Conservation (phyloP, 2,888 invertebrate genomes). For the Pherbina coryleti region DNA sequence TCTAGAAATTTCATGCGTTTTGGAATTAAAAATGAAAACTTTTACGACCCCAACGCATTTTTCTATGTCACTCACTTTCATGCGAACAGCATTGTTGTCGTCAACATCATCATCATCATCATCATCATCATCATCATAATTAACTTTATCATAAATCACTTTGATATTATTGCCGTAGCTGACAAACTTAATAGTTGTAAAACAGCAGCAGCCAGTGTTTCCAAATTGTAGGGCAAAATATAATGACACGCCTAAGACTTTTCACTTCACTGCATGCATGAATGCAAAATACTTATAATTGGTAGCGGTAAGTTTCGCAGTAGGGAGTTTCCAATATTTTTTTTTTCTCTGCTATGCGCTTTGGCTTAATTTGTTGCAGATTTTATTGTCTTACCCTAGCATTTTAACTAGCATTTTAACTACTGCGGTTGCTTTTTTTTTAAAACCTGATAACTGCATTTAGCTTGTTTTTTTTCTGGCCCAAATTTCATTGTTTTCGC, state of each 20-base stretch:
- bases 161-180: background rate
- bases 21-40: background rate
- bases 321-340: background rate
- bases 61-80: slow-evolving; percentile 18
- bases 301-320: background rate
- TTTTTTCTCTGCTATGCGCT: background rate
- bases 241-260: background rate
- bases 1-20: background rate
- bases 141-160: background rate
- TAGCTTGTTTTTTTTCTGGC: background rate
- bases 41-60: slow-evolving; percentile 5
- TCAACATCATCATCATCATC: background rate
- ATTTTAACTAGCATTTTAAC: too few relatives aligned
- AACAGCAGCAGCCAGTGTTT: background rate
- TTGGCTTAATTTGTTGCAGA: background rate
- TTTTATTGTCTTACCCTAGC: too few relatives aligned
- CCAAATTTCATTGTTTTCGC: background rate
- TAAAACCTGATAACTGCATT: too few relatives aligned
- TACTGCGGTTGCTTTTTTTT: too few relatives aligned
- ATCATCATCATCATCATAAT: background rate
- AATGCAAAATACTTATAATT: slow-evolving; percentile 3
- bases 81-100: background rate
- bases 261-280: background rate
- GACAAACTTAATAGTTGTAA: too few relatives aligned
- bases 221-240: background rate